These are phyloP conservation scores for Nycteola revayana DNA, from an alignment of 2,888 invertebrate genomes.

Conservation along the genomic window DNA sequence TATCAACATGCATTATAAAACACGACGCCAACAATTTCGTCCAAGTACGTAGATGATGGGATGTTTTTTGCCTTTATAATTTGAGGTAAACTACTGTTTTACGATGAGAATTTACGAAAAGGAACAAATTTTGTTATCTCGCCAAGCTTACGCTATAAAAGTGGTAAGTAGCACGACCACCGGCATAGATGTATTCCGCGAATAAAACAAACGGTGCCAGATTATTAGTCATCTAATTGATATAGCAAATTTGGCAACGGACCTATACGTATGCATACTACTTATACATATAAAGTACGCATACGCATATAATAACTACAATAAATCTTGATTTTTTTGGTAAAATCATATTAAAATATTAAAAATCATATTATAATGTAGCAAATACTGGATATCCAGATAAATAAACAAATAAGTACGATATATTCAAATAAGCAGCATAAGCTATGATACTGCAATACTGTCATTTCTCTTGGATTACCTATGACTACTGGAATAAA, in stretches of 20 bases:
- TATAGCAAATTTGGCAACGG: conserved; percentile 28
- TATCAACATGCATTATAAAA: conserved; percentile 10
- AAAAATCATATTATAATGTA: too few relatives aligned
- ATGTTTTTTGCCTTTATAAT: too few relatives aligned
- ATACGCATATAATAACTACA: too few relatives aligned
- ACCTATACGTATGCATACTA: too few relatives aligned
- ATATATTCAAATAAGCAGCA: background rate
- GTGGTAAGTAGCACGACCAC: conserved; percentile 36
- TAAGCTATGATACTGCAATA: conserved; percentile 12
- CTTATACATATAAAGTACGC: too few relatives aligned
- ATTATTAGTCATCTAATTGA: conserved; percentile 34
- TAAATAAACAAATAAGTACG: too few relatives aligned
- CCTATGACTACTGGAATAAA: conserved; percentile 24
- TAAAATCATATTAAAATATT: too few relatives aligned
- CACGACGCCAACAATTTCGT: conserved; percentile 20
- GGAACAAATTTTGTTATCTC: conserved; percentile 32
- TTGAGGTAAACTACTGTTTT: too few relatives aligned
- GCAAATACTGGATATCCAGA: too few relatives aligned
- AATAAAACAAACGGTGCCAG: conserved; percentile 33
- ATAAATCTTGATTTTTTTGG: too few relatives aligned
- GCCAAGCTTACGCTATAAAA: conserved; percentile 28
- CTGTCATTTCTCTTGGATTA: conserved; percentile 13
- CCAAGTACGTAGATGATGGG: too few relatives aligned
- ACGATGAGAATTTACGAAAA: conserved; percentile 34
- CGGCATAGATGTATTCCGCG: conserved; percentile 37